A percentile compares a stretch with the other conserved stretches of the same genome.
Evolutionary conservation across 2,797 vertebrate species (phyloP).

Genomic region (Sebastes aleutianus): DNA sequence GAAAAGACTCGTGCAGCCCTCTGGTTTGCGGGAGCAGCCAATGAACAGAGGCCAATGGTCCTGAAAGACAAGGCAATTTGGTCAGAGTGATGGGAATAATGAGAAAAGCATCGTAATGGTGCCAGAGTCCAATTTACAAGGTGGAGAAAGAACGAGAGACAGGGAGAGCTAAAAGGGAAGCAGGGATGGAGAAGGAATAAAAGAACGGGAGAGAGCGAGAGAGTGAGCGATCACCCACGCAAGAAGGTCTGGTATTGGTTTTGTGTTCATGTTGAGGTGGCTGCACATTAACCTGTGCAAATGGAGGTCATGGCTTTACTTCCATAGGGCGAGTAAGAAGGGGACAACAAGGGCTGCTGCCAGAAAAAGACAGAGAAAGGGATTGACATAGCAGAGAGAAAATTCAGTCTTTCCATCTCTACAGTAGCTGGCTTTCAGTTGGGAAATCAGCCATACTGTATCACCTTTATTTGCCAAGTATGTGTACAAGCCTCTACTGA

Average conservation of each 20-base stretch:
- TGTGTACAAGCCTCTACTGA: not conserved
- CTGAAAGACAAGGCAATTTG: constrained; percentile 86
- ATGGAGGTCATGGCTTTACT: constrained; percentile 78
- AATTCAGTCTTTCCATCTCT: constrained; percentile 24
- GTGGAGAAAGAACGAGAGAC: constrained; percentile 27
- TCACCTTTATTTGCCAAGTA: too few species aligned
- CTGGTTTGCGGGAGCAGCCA: constrained; percentile 63
- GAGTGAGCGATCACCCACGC: constrained; percentile 63
- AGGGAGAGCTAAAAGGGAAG: constrained; percentile 38
- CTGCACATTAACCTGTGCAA: constrained; percentile 84
- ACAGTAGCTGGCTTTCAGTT: constrained; percentile 12
- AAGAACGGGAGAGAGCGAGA: constrained; percentile 14
- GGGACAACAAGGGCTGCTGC: constrained; percentile 59
- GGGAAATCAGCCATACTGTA: constrained; percentile 18
- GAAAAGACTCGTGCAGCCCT: constrained; percentile 56
- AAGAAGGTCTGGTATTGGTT: constrained; percentile 61
- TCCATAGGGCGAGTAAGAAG: constrained; percentile 48
- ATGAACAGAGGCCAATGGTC: constrained; percentile 78
- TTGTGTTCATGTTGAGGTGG: constrained; percentile 74
- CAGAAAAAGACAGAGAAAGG: constrained; percentile 19
- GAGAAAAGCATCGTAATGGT: constrained; percentile 80
- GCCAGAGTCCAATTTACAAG: constrained; percentile 73
- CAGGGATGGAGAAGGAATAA: constrained; percentile 41
- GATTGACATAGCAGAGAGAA: constrained; percentile 21
- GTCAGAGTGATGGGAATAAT: constrained; percentile 78